These are phyloP conservation scores for Aporrectodea caliginosa DNA, from an alignment of 1,140 invertebrate species.

Conservation along the genomic window DNA sequence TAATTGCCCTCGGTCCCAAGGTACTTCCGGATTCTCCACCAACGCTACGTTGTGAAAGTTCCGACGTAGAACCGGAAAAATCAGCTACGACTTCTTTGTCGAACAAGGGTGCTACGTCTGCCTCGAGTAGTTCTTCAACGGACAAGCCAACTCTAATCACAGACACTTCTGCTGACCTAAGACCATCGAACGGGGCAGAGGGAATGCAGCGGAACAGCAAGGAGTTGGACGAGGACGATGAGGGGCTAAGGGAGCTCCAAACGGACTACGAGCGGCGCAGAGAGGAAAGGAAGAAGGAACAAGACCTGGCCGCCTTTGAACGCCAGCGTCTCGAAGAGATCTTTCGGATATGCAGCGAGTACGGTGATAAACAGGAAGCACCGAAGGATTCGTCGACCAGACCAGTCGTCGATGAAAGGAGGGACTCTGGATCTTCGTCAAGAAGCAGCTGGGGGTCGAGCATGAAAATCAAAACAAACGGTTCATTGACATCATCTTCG, in stretches of 20 bases:
- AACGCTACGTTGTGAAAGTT: too few species aligned
- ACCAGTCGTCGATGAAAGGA: background rate
- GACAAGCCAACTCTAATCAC: too few species aligned
- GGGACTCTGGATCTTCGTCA: background rate
- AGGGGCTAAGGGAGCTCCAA: background rate
- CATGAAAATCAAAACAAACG: background rate
- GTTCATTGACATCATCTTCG: background rate
- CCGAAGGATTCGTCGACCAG: background rate
- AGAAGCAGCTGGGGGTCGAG: background rate
- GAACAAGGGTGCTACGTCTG: too few species aligned
- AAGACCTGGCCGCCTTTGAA: background rate
- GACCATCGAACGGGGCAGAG: background rate
- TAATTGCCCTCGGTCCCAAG: too few species aligned
- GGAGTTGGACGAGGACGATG: background rate
- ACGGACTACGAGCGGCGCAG: background rate
- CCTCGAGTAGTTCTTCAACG: too few species aligned
- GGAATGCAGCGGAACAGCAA: background rate
- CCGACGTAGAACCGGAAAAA: too few species aligned
- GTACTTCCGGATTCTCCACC: too few species aligned
- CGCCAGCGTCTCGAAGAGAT: background rate
- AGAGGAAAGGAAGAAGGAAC: background rate
- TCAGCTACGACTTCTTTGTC: too few species aligned
- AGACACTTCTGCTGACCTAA: too few species aligned
- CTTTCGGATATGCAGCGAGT: background rate
- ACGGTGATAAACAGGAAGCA: too few species aligned